Evolutionary conservation across 1,140 invertebrate genomes (phyloP), one percentile per base, ranked within the genome.

Genomic region (Drosophila simulans): DNA sequence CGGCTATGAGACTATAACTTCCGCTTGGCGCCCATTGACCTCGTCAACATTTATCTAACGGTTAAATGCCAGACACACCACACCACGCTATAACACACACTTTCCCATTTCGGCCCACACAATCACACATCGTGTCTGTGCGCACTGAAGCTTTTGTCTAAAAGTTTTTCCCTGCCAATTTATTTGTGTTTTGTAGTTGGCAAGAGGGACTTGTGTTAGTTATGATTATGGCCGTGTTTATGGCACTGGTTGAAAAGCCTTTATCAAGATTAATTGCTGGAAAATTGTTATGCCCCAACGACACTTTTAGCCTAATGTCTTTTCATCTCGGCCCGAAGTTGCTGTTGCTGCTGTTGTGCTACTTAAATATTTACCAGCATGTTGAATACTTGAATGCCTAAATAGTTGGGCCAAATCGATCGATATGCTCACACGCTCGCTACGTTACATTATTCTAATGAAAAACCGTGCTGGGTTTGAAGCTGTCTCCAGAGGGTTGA

Each of bases 181-280:
- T 80, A 80, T 79, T 66, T 80, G 65, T 62, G 74, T 75, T 72
- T 68, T 52, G 76, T 70, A 83, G 84, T 80, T 73, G 46, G 60
- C 45, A 52, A 52, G 54, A 45, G 54, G 40, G 48, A 40, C 65
- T 54, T 60, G 80, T 79, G 80, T 89, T 89, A 89, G 80, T 88
- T 89, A 89, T 89, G 84, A 80, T 89, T 89, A 89, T 89, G 73
- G 72, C 80, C 84, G 84, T 89, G 84, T 89, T 89, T 89, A 89
- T 89, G 86, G 77, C 84, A 58, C 40, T 60, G 75, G 79, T 66
- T 83, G 84, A 88, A 83, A 89, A 88, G 71, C 76, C 68, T 69
- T 88, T 83, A 89, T 77, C 80, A 77, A 80, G 76, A 88, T 89
- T 89, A 89, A 89, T 80, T 84, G 84, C 80, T 89, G 77, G 76